A percentile compares a stretch with the other conserved stretches of the same genome.
Evolutionary conservation across 2,888 invertebrate genomes (phyloP).

Genomic region (Biston stratarius): DNA sequence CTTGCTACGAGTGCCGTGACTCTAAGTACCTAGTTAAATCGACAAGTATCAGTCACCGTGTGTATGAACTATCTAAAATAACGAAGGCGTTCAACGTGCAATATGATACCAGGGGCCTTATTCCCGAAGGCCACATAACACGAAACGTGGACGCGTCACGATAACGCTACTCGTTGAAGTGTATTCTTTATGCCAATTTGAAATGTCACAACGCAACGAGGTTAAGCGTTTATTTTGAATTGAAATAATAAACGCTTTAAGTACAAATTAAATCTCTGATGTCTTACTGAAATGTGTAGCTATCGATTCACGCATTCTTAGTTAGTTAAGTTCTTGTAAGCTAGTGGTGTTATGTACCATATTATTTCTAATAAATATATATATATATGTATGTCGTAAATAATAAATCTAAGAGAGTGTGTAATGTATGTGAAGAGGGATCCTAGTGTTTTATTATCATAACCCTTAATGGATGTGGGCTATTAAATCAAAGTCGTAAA

Average conservation of each 20-base stretch:
- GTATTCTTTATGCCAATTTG: too few species aligned
- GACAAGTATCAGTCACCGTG: too few species aligned
- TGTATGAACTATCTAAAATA: not conserved
- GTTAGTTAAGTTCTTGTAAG: not conserved
- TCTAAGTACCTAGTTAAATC: not conserved
- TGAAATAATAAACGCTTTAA: not conserved
- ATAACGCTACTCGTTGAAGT: too few species aligned
- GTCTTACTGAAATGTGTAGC: not conserved
- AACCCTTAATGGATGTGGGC: conserved; percentile 46
- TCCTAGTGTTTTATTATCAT: conserved; percentile 51
- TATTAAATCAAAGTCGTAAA: conserved; percentile 45
- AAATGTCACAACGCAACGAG: too few species aligned
- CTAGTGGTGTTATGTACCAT: not conserved
- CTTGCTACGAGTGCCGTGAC: not conserved
- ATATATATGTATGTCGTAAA: conserved; percentile 23
- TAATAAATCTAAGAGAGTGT: conserved; percentile 18
- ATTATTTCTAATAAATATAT: conserved; percentile 23
- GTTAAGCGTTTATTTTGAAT: too few species aligned
- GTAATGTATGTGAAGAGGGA: conserved; percentile 28
- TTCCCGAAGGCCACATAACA: not conserved
- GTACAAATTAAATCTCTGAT: not conserved
- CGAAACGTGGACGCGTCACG: too few species aligned
- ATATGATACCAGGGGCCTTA: not conserved
- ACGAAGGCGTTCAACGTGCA: not conserved
- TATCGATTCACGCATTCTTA: not conserved